Base-by-base conservation (phyloP, 2,113 vertebrate species). In the Cyanoderma ruficeps region DNA sequence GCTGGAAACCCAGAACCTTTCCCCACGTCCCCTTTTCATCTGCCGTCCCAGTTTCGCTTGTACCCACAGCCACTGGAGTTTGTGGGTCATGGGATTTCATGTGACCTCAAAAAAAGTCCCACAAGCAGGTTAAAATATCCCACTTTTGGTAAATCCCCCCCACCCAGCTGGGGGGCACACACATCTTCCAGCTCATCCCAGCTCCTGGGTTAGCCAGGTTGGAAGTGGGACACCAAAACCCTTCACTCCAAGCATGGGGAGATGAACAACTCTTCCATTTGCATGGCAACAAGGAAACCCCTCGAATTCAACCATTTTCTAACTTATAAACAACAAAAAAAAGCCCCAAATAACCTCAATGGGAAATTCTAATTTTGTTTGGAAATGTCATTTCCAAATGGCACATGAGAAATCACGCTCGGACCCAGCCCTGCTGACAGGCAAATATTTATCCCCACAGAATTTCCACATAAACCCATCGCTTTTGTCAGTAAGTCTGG, bases 391-490 rank as follows among this genome's bases (percentile, higher is more conserved):
- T 93, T 93, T 94, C 86, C 67, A 88, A 88, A 52, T 1, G 24
- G 83, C 79, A 88, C 93, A 41, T 17, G 83, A 85, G 86, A 92
- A 96, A 92, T 88, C 86, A 64, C 11, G 2, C 86, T 52, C 30
- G 1, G 70, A 39, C 79, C 69, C 6, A 8, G 75, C 7, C 4
- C 3, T 60, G 91, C 93, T 69, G 93, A 96, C 94, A 94, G 89
- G 75, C 52, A 76, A 64, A 69, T 83, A 60, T 90, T 93, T 94
- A 96, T 83, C 75, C 93, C 83, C 79, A n/a, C 79, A 39, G 15
- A 88, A 88, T 90, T 93, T 90, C 94, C 93, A 93, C 94, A 76
- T 71, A 68, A 96, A 92, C 3, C 91, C 79, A 60, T 80, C 67
- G 24, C 39, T 92, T 57, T 47, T 88, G 85, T 90, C 94, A 72